Evolutionary conservation across 2,113 vertebrate genomes (phyloP).

Genomic region (Gambusia holbrooki): DNA sequence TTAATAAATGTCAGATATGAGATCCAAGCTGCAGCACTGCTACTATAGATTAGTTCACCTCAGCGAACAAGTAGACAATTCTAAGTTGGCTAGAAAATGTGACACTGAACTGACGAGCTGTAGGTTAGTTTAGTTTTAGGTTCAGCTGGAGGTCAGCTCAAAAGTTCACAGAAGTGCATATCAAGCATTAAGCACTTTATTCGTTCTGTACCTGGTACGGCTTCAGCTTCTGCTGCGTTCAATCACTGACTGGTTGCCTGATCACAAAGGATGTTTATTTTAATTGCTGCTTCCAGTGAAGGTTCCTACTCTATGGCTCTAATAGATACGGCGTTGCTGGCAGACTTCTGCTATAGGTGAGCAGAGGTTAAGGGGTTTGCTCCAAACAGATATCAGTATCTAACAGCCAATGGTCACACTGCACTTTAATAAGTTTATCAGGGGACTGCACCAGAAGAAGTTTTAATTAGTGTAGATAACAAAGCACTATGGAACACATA

Average conservation of each 20-base stretch:
- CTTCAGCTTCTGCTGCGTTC: slow-evolving; percentile 1
- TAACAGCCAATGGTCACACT: too few species aligned
- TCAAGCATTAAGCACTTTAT: not conserved
- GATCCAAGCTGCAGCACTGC: too few species aligned
- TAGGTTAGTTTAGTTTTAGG: too few species aligned
- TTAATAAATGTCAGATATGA: too few species aligned
- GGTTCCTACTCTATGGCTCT: too few species aligned
- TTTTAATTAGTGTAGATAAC: slow-evolving; percentile 1
- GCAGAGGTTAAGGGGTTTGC: not conserved
- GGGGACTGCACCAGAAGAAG: not conserved
- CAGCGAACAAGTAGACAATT: too few species aligned
- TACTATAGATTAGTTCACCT: too few species aligned
- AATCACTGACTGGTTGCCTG: not conserved
- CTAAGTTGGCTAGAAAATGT: too few species aligned
- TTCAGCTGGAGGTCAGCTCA: too few species aligned
- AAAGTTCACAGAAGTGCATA: too few species aligned
- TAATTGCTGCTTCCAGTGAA: not conserved
- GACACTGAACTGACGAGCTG: too few species aligned
- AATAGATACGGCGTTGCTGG: not conserved
- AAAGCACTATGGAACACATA: not conserved
- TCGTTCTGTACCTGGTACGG: not conserved
- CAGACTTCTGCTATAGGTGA: not conserved
- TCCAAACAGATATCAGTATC: too few species aligned
- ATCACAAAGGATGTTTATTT: slow-evolving; percentile 2
- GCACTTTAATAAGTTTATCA: slow-evolving; percentile 5